Conservation (phyloP, 2,888 invertebrate species). For the Phortica magna region DNA sequence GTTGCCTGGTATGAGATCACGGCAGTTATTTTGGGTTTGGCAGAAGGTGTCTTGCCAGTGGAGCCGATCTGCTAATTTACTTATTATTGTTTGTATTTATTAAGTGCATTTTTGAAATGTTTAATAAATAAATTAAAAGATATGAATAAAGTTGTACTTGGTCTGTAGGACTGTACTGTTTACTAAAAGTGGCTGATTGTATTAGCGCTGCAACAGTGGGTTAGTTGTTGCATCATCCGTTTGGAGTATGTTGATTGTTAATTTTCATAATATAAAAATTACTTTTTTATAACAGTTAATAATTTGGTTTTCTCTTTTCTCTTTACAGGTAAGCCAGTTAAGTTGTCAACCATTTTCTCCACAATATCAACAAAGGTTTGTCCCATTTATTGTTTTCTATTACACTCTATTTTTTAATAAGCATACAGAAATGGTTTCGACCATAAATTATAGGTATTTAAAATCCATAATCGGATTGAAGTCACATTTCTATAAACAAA, state of each 20-base stretch:
- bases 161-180: no score
- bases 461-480: conserved; percentile 64
- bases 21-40: conserved; percentile 61
- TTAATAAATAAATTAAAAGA: no score
- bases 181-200: no score
- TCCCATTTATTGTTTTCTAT: conserved; percentile 2
- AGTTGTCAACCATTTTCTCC: neutral
- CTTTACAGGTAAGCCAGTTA: conserved; percentile 23
- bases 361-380: neutral
- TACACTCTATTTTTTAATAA: neutral
- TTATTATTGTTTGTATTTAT: conserved; percentile 2
- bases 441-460: conserved; percentile 61
- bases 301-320: neutral
- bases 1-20: conserved; percentile 62
- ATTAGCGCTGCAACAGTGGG: no score
- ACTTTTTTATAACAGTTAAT: no score
- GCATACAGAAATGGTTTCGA: conserved; percentile 44
- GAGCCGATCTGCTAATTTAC: conserved; percentile 57
- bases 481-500: conserved; percentile 7
- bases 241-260: no score
- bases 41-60: conserved; percentile 56
- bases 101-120: neutral
- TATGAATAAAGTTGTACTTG: no score
- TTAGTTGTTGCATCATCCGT: no score
- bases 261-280: no score